Evolutionary conservation across 1,140 invertebrate genomes (phyloP).

Genomic region (Panagrolaimus sp.): DNA sequence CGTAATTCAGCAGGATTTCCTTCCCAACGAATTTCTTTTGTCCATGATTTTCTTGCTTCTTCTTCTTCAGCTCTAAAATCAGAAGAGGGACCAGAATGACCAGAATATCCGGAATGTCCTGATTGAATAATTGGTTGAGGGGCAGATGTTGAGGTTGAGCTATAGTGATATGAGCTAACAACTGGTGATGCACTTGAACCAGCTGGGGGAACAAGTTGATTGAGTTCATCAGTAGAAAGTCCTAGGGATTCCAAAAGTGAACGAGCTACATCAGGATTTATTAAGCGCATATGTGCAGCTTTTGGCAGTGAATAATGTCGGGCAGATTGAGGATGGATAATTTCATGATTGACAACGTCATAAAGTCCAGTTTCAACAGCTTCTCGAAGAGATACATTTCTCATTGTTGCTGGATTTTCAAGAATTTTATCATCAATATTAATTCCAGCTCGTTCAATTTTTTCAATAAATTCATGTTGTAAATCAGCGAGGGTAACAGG

Average conservation of each 20-base stretch:
- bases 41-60: conserved; percentile 16
- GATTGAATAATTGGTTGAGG: conserved; percentile 15
- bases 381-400: conserved; percentile 50
- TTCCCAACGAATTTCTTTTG: conserved; percentile 40
- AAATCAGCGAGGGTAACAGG: conserved; percentile 50
- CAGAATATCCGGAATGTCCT: background rate
- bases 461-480: conserved; percentile 53
- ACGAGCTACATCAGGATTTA: conserved; percentile 42
- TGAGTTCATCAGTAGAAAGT: conserved; percentile 37
- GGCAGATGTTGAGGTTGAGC: conserved; percentile 6
- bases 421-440: conserved; percentile 50
- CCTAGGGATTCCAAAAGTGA: conserved; percentile 43
- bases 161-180: background rate
- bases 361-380: conserved; percentile 55
- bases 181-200: background rate
- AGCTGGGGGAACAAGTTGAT: conserved; percentile 11
- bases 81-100: background rate
- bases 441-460: conserved; percentile 40
- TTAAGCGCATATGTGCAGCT: conserved; percentile 56
- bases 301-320: conserved; percentile 48
- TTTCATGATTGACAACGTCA: conserved; percentile 48
- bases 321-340: conserved; percentile 45
- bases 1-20: conserved; percentile 41
- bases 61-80: background rate
- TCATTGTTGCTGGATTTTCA: conserved; percentile 50